Evolutionary conservation across 2,797 vertebrate genomes (phyloP), one percentile per base, ranked within the genome.

Genomic region (Platalea minor): DNA sequence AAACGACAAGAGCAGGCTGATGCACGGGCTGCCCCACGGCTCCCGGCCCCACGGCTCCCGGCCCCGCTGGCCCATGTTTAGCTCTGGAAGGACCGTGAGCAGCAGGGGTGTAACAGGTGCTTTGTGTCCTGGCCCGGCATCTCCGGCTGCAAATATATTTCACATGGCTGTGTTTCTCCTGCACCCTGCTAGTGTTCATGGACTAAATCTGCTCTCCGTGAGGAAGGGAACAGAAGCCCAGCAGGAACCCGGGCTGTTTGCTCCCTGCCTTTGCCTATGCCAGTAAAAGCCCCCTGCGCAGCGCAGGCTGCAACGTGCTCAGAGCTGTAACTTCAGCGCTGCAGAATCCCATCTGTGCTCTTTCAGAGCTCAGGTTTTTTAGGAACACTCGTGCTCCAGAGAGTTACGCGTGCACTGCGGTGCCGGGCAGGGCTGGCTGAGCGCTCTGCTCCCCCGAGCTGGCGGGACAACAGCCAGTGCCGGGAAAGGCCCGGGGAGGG

Each of bases 341-440:
- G 15, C 48, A 1, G 29, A 43, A 64, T 6, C 43, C 17, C 76
- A 31, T 0, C 21, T 23, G 46, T 4, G 48, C 68, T 60, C 48
- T 28, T 10, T 4, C 9, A 21, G 21, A 48, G 39, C 31, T 56
- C 85, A 4, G 26, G 9, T 17, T 6, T 46, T 24, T 11, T 4
- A 28, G 9, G 15, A 15, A 24, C 41, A 8, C 5, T 20, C 8
- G 14, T 10, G 63, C 37, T 23, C 35, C 0, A 35, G 33, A 53
- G 73, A 17, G 5, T 2, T 11, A 10, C 3, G 33, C 29, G 31
- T 1, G 23, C 25, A 3, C 3, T 0, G 57, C 57, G 1, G 33
- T 9, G 53, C 35, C 11, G 31, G 0, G 16, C 85, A 15, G 19
- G 3, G 13, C 61, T 23, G 63, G 9, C 35, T 16, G 17, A 35